phyloP scores from a whole-genome alignment of 2,113 vertebrate species.

The Lampris megalopsis region DNA sequence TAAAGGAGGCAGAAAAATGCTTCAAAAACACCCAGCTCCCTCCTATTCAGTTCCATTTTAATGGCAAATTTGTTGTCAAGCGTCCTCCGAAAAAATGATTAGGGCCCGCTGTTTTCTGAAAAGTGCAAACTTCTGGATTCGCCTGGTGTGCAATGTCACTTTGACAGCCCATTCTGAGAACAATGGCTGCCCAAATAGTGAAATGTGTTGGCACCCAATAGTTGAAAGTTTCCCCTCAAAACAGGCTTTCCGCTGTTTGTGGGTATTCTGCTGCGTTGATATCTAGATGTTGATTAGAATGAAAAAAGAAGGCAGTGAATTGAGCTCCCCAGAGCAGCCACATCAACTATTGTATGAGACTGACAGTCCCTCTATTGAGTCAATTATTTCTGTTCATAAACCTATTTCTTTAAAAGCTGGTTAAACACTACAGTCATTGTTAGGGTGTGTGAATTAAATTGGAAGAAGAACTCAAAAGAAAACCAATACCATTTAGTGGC shows the following conservation, averaged over 20 bases:
- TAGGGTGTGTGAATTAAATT: conserved; percentile 50
- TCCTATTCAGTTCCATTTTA: conserved; percentile 82
- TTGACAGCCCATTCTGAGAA: conserved; percentile 81
- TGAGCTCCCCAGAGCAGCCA: conserved; percentile 65
- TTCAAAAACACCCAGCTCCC: conserved; percentile 70
- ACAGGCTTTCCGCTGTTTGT: conserved; percentile 78
- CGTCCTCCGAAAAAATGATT: conserved; percentile 81
- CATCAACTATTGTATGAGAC: conserved; percentile 72
- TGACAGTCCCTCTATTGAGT: conserved; percentile 81
- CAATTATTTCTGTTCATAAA: conserved; percentile 79
- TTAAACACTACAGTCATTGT: conserved; percentile 75
- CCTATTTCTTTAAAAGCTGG: conserved; percentile 67
- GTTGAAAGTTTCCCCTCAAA: conserved; percentile 77
- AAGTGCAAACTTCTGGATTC: conserved; percentile 82
- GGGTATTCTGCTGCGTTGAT: conserved; percentile 80
- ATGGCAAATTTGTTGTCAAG: conserved; percentile 87
- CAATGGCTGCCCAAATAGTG: conserved; percentile 83
- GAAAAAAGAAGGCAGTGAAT: conserved; percentile 75
- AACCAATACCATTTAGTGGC: conserved; percentile 54
- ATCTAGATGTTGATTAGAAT: conserved; percentile 84
- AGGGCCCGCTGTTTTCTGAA: conserved; percentile 81
- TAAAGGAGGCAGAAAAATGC: conserved; percentile 59
- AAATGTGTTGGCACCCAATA: conserved; percentile 80
- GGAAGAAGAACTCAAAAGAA: conserved; percentile 55
- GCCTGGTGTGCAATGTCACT: conserved; percentile 80